phyloP scores from a whole-genome alignment of 1,140 invertebrate genomes.

The Aphelenchoides fujianensis region DNA sequence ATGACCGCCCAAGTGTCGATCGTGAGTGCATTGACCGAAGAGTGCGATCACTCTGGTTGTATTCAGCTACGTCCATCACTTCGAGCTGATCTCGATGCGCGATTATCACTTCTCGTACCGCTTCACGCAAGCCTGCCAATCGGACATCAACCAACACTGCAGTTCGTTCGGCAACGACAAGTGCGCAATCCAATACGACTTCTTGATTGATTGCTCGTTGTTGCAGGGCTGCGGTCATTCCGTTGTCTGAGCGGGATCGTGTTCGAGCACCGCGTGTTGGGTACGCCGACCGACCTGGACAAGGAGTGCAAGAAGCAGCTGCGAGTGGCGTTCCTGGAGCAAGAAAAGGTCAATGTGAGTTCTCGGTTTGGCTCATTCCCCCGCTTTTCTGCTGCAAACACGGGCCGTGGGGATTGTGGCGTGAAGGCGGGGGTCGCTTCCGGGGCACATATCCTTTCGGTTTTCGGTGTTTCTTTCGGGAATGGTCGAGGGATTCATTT shows the following conservation, averaged over 20 bases:
- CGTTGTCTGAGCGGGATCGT: slow-evolving; percentile 78
- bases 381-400: neutral
- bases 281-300: slow-evolving; percentile 80
- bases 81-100: slow-evolving; percentile 77
- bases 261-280: slow-evolving; percentile 65
- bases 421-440: slow-evolving; percentile 11
- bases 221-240: slow-evolving; percentile 77
- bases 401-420: neutral
- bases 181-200: slow-evolving; percentile 33
- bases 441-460: neutral
- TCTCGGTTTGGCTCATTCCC: slow-evolving; percentile 20
- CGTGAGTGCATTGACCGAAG: no score
- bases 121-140: slow-evolving; percentile 87
- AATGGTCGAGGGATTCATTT: neutral
- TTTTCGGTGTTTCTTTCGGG: slow-evolving; percentile 9
- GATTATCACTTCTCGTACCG: slow-evolving; percentile 90
- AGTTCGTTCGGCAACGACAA: slow-evolving; percentile 61
- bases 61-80: slow-evolving; percentile 92
- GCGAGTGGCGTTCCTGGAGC: slow-evolving; percentile 58
- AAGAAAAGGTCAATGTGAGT: slow-evolving; percentile 63
- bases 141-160: slow-evolving; percentile 78
- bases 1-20: slow-evolving; percentile 77
- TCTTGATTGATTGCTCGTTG: slow-evolving; percentile 21
- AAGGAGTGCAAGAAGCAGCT: slow-evolving; percentile 66
- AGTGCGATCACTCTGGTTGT: no score